phyloP scores from a whole-genome alignment of 2,113 vertebrate species.

The Cyanocitta stelleri region DNA sequence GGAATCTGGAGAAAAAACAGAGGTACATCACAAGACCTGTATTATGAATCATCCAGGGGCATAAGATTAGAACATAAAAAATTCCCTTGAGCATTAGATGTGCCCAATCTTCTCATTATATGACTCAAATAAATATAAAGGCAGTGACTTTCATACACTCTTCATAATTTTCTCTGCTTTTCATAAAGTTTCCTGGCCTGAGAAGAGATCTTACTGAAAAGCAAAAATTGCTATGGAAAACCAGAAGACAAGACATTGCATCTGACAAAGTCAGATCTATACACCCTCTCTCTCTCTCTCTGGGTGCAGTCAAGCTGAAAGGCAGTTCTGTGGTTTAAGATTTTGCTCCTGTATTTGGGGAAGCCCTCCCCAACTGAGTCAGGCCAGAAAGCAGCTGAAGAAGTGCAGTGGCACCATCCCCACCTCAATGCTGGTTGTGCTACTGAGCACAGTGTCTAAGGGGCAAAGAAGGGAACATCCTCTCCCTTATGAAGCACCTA shows the following conservation, averaged over 20 bases:
- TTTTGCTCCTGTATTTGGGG: not conserved
- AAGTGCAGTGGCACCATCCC: not conserved
- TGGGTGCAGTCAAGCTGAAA: not conserved
- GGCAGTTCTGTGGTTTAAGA: not conserved
- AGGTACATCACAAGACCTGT: not conserved
- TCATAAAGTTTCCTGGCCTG: not conserved
- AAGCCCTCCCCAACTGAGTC: not conserved
- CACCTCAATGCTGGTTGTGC: not conserved
- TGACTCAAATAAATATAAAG: not conserved
- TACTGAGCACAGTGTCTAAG: not conserved
- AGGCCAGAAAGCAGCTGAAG: not conserved
- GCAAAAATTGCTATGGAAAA: not conserved
- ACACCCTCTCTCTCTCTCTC: not conserved
- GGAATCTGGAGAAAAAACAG: not conserved
- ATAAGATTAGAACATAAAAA: not conserved
- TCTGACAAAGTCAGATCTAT: not conserved
- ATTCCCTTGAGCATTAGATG: not conserved
- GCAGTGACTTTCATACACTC: not conserved
- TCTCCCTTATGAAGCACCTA: not conserved
- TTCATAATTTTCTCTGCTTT: not conserved
- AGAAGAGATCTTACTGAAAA: not conserved
- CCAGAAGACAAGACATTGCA: not conserved
- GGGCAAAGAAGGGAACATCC: not conserved
- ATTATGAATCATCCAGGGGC: not conserved
- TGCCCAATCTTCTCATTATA: not conserved